These are phyloP conservation scores for Drosophila obscura DNA, from an alignment of 1,140 invertebrate species.

Conservation along the genomic window DNA sequence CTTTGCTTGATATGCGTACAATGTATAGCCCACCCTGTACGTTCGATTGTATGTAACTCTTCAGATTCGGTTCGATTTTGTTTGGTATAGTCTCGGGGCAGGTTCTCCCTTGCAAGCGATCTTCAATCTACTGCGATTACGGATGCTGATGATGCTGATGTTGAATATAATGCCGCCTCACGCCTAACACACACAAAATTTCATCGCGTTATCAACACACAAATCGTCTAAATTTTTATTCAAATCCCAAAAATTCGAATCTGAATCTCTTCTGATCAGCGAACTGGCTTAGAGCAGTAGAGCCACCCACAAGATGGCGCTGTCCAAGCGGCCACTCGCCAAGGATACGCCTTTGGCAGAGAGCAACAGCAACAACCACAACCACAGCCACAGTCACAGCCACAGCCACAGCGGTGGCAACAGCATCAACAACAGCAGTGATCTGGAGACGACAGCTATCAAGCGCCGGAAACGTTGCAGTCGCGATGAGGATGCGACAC, in stretches of 20 bases:
- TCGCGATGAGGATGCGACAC: constrained; percentile 78
- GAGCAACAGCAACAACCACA: constrained; percentile 56
- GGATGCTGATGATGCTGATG: neutral
- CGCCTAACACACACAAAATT: constrained; percentile 1
- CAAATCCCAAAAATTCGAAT: neutral
- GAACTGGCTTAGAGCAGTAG: constrained; percentile 3
- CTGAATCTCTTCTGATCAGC: constrained; percentile 24
- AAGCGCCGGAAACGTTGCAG: constrained; percentile 80
- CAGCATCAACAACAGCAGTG: constrained; percentile 48
- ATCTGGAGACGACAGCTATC: constrained; percentile 68
- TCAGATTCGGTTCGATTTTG: constrained; percentile 34
- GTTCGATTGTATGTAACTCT: neutral
- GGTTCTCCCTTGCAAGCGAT: neutral
- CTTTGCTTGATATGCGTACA: too few species aligned
- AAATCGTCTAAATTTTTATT: neutral
- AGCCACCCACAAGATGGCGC: constrained; percentile 61
- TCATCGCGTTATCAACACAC: neutral
- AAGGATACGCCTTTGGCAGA: constrained; percentile 77
- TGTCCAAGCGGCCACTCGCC: constrained; percentile 79
- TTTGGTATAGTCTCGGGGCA: constrained; percentile 11
- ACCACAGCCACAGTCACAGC: constrained; percentile 2
- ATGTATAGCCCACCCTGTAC: too few species aligned
- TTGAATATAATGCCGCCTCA: too few species aligned
- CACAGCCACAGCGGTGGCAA: constrained; percentile 16
- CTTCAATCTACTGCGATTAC: neutral